These are phyloP conservation scores for Lasioglossum leucozonium DNA, from an alignment of 2,888 invertebrate genomes.

Conservation along the genomic window DNA sequence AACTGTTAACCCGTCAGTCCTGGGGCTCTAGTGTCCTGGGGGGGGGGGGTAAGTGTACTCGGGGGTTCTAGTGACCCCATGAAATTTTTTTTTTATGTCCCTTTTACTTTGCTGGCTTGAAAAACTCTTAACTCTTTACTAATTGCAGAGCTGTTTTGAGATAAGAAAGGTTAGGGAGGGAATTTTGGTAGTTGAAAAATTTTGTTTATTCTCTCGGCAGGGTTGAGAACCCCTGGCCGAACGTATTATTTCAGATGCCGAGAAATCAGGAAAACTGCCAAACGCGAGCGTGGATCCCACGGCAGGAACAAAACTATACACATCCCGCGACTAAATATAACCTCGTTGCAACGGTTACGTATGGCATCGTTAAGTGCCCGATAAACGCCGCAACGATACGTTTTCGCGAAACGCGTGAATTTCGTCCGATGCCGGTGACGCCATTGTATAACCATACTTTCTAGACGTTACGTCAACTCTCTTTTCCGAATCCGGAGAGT, in stretches of 20 bases:
- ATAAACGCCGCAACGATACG: slow-evolving; percentile 32
- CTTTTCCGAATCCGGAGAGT: background rate
- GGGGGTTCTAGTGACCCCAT: background rate
- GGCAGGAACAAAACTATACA: slow-evolving; percentile 51
- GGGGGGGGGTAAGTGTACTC: background rate
- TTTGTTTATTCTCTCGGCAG: background rate
- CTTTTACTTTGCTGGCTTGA: background rate
- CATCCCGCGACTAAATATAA: slow-evolving; percentile 57
- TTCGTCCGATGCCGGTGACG: background rate
- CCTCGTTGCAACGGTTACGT: slow-evolving; percentile 34
- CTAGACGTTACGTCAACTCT: background rate
- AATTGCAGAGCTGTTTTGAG: background rate
- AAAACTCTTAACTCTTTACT: too few species aligned
- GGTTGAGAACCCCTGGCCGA: background rate
- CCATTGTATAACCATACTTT: slow-evolving; percentile 5
- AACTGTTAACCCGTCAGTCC: background rate
- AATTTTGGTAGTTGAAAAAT: background rate
- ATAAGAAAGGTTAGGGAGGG: background rate
- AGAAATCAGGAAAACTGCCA: slow-evolving; percentile 50
- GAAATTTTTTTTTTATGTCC: background rate
- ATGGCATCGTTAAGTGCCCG: slow-evolving; percentile 21
- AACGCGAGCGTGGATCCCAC: slow-evolving; percentile 20
- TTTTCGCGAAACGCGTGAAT: slow-evolving; percentile 25
- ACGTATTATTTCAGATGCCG: slow-evolving; percentile 61
- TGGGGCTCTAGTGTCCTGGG: too few species aligned